These are phyloP conservation scores for Acrobasis suavella DNA, from an alignment of 2,888 invertebrate species.

Conservation along the genomic window DNA sequence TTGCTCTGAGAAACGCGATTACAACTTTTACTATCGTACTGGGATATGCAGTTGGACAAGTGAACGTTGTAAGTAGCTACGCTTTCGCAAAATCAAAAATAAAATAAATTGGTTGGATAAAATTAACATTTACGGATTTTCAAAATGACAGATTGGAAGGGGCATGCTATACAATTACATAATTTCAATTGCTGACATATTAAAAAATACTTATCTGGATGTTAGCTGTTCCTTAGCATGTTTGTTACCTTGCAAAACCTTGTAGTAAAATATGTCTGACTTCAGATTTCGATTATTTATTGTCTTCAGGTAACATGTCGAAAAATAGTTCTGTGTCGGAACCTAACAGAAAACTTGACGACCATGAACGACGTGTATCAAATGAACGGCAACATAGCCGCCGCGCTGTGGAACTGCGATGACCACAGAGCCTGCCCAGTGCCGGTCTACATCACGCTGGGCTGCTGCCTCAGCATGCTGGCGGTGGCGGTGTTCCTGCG, in stretches of 20 bases:
- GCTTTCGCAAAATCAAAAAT: neutral
- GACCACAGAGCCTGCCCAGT: slow-evolving; percentile 91
- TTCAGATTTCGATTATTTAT: neutral
- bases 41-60: slow-evolving; percentile 94
- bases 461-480: slow-evolving; percentile 92
- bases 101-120: too few species aligned
- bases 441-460: slow-evolving; percentile 93
- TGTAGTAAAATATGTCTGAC: too few species aligned
- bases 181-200: too few species aligned
- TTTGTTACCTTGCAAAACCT: too few species aligned
- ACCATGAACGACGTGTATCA: slow-evolving; percentile 77
- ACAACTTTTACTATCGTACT: slow-evolving; percentile 93
- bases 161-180: too few species aligned
- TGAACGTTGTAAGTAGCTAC: slow-evolving; percentile 91
- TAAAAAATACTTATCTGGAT: too few species aligned
- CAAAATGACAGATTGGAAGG: too few species aligned
- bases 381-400: slow-evolving; percentile 53
- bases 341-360: slow-evolving; percentile 73
- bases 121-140: too few species aligned
- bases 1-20: slow-evolving; percentile 91
- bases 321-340: slow-evolving; percentile 66
- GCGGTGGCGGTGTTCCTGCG: slow-evolving; percentile 92
- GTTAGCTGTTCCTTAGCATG: too few species aligned
- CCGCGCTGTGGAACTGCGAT: slow-evolving; percentile 67
- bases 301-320: slow-evolving; percentile 69